Base-by-base conservation (phyloP, 2,888 invertebrate species). In the Ectemnius lituratus region DNA sequence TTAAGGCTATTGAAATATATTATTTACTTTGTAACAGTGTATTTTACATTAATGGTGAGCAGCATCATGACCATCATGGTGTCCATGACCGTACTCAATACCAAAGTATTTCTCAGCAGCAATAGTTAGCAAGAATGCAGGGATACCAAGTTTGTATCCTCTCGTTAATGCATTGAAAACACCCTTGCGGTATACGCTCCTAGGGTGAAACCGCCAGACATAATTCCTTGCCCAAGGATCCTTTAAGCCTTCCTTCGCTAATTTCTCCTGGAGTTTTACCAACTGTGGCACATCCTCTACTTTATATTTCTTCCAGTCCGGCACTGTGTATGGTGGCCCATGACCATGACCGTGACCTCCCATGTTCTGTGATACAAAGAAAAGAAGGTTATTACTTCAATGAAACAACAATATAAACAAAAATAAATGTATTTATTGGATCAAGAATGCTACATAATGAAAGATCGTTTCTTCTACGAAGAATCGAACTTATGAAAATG, bases 191-290 rank as follows among this genome's bases (percentile, higher is more conserved):
- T 2, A 80, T 71, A 56, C 84, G 82, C 6, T 13, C 0, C 1
- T 0, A 20, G 90, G 91, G 0, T 93, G 94, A 87, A 93, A 97
- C 28, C 96, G 92, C 97, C 97, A 97, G 0, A 95, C 96, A 91
- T 97, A 95, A 90, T 97, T 97, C 87, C 97, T 94, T 64, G 97
- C 92, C 97, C 97, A 97, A 0, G 97, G 97, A 91, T 97, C 97
- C 75, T 93, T 94, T 1, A 97, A 91, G 4, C 97, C 97, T 86
- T 94, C 93, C 52, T 93, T 91, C 0, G 94, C 94, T 16, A 97
- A 92, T 0, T 93, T 93, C 75, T 93, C 91, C 88, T 95, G 92
- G 0, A 96, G 92, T 81, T 93, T 91, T 76, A 94, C 89, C 62
- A 97, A 90, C 84, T 95, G 90, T 0, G 95, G 94, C 27, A 93